Conservation (phyloP, 2,888 invertebrate genomes). For the Drosophila colorata region DNA sequence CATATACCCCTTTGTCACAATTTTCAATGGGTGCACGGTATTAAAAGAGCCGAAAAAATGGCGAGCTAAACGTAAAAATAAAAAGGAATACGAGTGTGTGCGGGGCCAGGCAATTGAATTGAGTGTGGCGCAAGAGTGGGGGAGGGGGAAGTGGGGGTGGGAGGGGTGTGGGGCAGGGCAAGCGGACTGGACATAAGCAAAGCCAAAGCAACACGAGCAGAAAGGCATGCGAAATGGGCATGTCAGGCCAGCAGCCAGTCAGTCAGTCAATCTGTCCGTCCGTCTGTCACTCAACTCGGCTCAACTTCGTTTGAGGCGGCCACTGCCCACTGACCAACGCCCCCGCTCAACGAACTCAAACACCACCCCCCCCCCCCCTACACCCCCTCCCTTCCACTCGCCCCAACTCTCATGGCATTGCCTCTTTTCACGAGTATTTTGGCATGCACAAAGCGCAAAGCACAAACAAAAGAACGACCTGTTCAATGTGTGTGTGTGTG, state of each 20-base stretch:
- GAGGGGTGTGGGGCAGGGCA: background rate
- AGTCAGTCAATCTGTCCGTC: slow-evolving; percentile 27
- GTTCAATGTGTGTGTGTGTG: slow-evolving; percentile 12
- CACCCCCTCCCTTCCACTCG: background rate
- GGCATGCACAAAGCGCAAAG: slow-evolving; percentile 72
- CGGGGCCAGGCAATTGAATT: slow-evolving; percentile 1
- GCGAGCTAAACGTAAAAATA: background rate
- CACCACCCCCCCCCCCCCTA: background rate
- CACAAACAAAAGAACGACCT: slow-evolving; percentile 58
- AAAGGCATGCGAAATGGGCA: slow-evolving; percentile 67
- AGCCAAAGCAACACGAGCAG: slow-evolving; percentile 35
- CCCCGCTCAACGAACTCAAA: slow-evolving; percentile 18
- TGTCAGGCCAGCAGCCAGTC: slow-evolving; percentile 48
- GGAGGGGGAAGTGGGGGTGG: background rate
- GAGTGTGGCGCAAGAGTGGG: background rate
- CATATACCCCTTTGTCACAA: background rate
- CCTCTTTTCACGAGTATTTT: slow-evolving; percentile 63
- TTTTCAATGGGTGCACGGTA: background rate
- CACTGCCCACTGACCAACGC: slow-evolving; percentile 66
- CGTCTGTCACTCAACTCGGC: slow-evolving; percentile 45
- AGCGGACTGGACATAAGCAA: background rate
- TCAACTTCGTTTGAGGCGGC: slow-evolving; percentile 59
- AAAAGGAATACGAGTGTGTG: background rate
- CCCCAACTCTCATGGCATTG: background rate
- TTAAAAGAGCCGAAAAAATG: background rate